A percentile compares a stretch with the other conserved stretches of the same genome.
phyloP scores from a whole-genome alignment of 2,888 invertebrate genomes.

The Drosophila conformis region DNA sequence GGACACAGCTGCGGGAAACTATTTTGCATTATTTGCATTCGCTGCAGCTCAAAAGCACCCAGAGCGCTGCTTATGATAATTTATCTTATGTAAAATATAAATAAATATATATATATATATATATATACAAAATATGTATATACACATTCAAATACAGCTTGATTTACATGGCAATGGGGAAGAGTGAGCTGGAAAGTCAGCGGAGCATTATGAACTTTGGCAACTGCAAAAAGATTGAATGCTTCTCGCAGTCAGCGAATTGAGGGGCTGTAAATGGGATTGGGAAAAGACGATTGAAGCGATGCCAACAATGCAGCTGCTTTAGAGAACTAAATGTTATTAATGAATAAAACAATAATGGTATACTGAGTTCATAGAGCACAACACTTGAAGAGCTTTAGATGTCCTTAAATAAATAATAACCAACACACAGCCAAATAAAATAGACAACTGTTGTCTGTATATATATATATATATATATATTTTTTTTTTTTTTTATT shows the following conservation, averaged over 20 bases:
- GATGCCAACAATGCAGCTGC: conserved; percentile 3
- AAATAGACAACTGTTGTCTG: not conserved
- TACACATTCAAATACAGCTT: conserved; percentile 14
- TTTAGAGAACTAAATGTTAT: not conserved
- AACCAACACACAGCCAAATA: not conserved
- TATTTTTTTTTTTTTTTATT: not conserved
- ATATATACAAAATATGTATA: conserved; percentile 22
- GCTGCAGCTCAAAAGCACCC: conserved; percentile 30
- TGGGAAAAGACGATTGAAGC: conserved; percentile 20
- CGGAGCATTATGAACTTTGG: conserved; percentile 45
- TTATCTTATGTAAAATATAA: conserved; percentile 18
- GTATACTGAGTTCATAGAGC: not conserved
- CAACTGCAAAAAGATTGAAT: conserved; percentile 47
- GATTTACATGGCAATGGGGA: conserved; percentile 51
- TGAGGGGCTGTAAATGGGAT: not conserved
- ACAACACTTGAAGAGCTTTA: not conserved
- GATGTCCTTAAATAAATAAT: not conserved
- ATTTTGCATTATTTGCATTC: conserved; percentile 62
- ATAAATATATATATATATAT: conserved; percentile 1
- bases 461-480: too few relatives aligned
- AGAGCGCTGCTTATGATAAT: conserved; percentile 67
- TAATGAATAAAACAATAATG: not conserved
- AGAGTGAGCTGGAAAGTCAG: not conserved
- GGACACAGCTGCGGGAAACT: conserved; percentile 62
- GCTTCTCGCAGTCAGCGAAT: conserved; percentile 18